Evolutionary conservation across 2,797 vertebrate species (phyloP), one percentile per base, ranked within the genome.

Genomic region (Miichthys miiuy): DNA sequence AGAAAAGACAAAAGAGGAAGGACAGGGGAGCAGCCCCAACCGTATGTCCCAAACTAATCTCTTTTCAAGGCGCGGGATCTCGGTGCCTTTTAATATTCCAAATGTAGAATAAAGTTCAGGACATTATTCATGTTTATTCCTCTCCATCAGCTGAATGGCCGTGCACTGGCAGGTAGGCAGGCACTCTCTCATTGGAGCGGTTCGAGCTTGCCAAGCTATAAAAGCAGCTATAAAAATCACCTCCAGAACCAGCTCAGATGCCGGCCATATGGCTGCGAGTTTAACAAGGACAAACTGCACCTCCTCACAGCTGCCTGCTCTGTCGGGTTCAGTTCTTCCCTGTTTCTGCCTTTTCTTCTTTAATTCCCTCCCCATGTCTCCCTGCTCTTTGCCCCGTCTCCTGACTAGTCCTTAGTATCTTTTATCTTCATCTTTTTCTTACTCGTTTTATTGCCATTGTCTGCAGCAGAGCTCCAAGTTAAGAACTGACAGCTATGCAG

Each of bases 161-260:
- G 20, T 46, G 68, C 55, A 61, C 87, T 88, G 88, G 89, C 90
- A 90, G 90, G 87, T 91, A 90, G 86, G 77, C 77, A 83, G 85
- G 77, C 90, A 68, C 83, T 89, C 88, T 86, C 78, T 89, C 88
- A 82, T 71, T 88, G 87, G 83, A 87, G 81, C 83, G 5, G 71
- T 51, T 71, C 21, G 21, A 81, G 87, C 85, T 76, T 79, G 92
- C 92, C 90, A 93, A 90, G 87, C 79, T 79, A 76, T 93, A 93
- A 94, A 93, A 91, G 81, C 72, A 61, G 87, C 88, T 38, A 87
- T 94, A 92, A 94, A 94, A 93, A 88, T 88, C 89, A 89, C 83
- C 89, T 91, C 93, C 91, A 89, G 89, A 91, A 91, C 90, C 86
- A 81, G 87, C 92, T 93, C 93, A 94, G 91, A 93, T 94, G 93